These are phyloP conservation scores for Heterohyrax brucei DNA, from an alignment of 2,797 vertebrate species.

Conservation along the genomic window DNA sequence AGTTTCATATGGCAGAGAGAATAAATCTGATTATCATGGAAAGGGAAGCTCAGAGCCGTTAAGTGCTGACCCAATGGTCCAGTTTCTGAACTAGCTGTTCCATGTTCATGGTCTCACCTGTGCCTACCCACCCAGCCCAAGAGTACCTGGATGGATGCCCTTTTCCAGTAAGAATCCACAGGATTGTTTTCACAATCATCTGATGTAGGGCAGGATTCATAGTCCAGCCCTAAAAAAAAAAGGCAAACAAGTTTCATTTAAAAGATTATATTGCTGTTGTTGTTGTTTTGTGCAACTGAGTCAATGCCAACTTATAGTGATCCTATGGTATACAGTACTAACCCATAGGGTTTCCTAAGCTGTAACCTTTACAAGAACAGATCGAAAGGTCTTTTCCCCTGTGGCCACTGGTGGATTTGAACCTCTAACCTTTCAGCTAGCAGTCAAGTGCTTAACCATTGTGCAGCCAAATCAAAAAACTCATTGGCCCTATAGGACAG, in stretches of 20 bases:
- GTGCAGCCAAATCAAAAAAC: too few species aligned
- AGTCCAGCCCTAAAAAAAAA: constrained; percentile 88
- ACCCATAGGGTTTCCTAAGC: not conserved
- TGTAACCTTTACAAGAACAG: not conserved
- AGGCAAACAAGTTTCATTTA: constrained; percentile 54
- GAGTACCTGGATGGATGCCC: constrained; percentile 89
- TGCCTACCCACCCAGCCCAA: fast-evolving
- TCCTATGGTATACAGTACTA: not conserved
- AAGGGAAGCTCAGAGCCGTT: not conserved
- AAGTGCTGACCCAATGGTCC: fast-evolving
- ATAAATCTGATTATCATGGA: not conserved
- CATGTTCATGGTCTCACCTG: not conserved
- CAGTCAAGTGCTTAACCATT: too few species aligned
- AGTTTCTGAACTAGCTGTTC: not conserved
- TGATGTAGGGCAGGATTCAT: constrained; percentile 90
- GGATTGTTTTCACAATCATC: constrained; percentile 91
- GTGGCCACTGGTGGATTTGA: too few species aligned
- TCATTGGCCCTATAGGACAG: too few species aligned
- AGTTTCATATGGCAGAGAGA: not conserved
- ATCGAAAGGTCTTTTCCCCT: not conserved
- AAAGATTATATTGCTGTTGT: not conserved
- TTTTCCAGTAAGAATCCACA: constrained; percentile 91
- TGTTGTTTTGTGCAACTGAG: not conserved
- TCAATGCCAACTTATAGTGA: not conserved
- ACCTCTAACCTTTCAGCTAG: too few species aligned